Base-by-base conservation (phyloP, 2,113 vertebrate genomes). In the Centropus bengalensis region DNA sequence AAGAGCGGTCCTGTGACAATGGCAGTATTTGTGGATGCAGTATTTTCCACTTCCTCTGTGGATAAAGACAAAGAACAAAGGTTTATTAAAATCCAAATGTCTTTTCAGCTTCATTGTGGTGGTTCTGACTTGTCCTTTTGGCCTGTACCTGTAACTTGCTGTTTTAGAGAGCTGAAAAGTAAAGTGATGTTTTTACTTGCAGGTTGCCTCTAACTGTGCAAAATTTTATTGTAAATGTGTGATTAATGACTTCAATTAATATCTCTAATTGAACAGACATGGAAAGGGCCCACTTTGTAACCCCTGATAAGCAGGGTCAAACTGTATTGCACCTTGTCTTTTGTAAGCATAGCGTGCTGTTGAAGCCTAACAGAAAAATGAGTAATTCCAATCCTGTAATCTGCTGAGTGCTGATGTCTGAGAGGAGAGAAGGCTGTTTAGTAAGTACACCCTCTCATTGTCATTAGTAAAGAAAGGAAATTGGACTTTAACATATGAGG, bases 171-270 rank as follows among this genome's bases (percentile, higher is more conserved):
- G 23, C 73, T 62, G 51, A 55, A 66, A 79, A 80, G 27, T 11
- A 16, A 86, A 60, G 51, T 20, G 40, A 24, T 63, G 26, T 82
- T n/a, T n/a, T n/a, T n/a, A n/a, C n/a, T 96, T 96, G 69, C 86
- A 93, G 86, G 82, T 30, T 94, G 63, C 93, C 91, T 96, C 94
- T 94, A 89, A 51, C 74, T n/a, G 55, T 95, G 92, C 88, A 96
- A 97, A 94, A 86, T 97, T 96, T 95, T 96, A 58, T 91, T 92
- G 76, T 86, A 94, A 96, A 95, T 92, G 79, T 92, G 84, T 97
- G 97, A 96, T 97, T 97, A 96, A 97, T 96, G 92, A 91, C 95
- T 97, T 95, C 94, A 95, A 93, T 95, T 97, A 96, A 95, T 95
- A 94, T 91, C 94, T 94, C 78, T 96, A 96, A 97, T 97, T 97